Conservation (phyloP, 2,888 invertebrate species). For the Lithophane leautieri region DNA sequence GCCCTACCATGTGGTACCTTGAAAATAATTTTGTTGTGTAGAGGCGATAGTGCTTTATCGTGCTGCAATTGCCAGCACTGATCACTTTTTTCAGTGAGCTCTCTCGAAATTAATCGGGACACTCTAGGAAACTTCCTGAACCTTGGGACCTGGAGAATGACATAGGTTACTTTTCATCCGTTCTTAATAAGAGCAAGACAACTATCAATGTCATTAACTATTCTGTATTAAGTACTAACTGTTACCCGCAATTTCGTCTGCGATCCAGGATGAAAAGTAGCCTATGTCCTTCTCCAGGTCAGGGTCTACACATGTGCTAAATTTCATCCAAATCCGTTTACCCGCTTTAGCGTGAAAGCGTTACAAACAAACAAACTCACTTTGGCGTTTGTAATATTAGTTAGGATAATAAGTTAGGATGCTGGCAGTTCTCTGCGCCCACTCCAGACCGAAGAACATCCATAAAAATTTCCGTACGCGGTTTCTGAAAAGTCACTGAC, state of each 20-base stretch:
- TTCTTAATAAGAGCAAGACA: background rate
- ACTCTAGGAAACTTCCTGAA: background rate
- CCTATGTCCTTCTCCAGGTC: no score
- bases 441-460: background rate
- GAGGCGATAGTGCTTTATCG: slow-evolving; percentile 17
- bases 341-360: no score
- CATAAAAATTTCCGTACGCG: background rate
- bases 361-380: no score
- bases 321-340: no score
- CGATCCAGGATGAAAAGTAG: no score
- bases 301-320: no score
- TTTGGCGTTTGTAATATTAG: no score
- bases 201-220: background rate
- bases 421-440: background rate
- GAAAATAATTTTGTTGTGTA: slow-evolving; percentile 9
- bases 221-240: background rate
- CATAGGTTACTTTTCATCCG: no score
- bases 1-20: slow-evolving; percentile 41
- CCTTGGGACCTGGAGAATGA: no score
- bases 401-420: no score
- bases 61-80: background rate
- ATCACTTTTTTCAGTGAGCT: background rate
- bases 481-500: background rate
- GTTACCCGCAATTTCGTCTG: no score
- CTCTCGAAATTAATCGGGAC: background rate